Evolutionary conservation across 2,113 vertebrate genomes (phyloP), one percentile per base, ranked within the genome.

Genomic region (Cavia aperea): DNA sequence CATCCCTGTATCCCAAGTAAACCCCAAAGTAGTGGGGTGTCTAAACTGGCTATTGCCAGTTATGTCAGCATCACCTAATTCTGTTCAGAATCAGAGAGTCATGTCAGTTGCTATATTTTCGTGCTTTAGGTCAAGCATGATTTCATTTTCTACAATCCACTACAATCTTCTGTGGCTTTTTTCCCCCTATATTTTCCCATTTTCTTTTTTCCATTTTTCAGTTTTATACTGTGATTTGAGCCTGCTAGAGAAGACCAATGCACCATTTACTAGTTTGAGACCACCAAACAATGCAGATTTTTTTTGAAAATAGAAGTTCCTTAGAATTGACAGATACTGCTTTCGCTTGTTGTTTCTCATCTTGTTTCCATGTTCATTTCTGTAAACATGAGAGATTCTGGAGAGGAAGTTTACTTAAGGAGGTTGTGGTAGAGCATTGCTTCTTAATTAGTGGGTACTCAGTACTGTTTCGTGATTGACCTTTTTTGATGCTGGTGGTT

Each of bases 281-380:
- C 19, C 12, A 63, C 62, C 19, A 87, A 91, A 88, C n/a, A 93
- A 26, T 90, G 65, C 49, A 56, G 39, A 70, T 58, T 93, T 92
- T 92, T 94, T 86, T 78, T 88, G 70, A 96, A 95, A 93, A 73
- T 70, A 15, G 14, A 79, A 88, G 4, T 81, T 90, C 31, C n/a
- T 82, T 93, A 73, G 68, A 93, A 29, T 60, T 78, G 26, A 18
- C 88, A 73, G 56, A 70, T 87, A 83, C 18, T 90, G 39, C 31
- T 88, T 84, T 65, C 16, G 81, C 21, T 86, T 89, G 36, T 62
- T 94, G 24, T 72, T 54, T 89, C 51, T 82, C 19, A 81, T 16
- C 51, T 51, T 81, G 12, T 89, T 92, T 10, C 65, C 31, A 24
- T 88, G 43, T 24, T 46, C 26, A 33, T 68, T 95, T 94, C 49